Conservation (phyloP, 2,113 vertebrate genomes). For the Struthio camelus region DNA sequence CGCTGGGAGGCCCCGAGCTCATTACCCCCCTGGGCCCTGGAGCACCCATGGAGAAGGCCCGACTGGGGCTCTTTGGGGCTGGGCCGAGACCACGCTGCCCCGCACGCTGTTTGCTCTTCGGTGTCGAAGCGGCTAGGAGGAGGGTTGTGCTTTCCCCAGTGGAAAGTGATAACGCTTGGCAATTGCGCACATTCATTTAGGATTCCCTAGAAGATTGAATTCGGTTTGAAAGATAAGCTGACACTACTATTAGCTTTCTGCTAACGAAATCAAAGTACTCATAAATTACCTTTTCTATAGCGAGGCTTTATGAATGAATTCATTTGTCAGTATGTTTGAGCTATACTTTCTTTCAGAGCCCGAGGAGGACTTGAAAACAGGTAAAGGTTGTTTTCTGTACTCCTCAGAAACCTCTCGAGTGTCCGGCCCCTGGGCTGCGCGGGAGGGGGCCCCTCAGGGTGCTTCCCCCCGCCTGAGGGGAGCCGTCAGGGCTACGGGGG, state of each 20-base stretch:
- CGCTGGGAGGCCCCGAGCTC: neutral
- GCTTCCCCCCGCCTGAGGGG: accelerated
- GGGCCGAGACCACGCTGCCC: neutral
- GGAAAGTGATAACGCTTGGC: neutral
- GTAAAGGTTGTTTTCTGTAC: neutral
- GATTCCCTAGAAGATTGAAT: neutral
- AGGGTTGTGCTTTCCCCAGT: neutral
- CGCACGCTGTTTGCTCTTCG: neutral
- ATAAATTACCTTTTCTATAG: neutral
- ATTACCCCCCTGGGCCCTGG: neutral
- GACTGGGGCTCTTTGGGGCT: too few species aligned
- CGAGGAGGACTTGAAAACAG: neutral
- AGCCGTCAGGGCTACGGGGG: neutral
- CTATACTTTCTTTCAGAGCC: neutral
- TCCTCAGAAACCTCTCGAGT: neutral
- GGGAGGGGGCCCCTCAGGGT: neutral
- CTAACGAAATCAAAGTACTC: neutral
- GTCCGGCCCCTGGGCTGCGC: neutral
- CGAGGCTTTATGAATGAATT: neutral
- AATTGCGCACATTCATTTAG: neutral
- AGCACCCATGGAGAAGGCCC: neutral
- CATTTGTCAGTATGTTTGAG: neutral
- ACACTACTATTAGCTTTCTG: neutral
- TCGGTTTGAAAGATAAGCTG: neutral
- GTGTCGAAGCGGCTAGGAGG: accelerated